These are phyloP conservation scores for Polydrusus cervinus DNA, from an alignment of 2,888 invertebrate species.

Conservation along the genomic window DNA sequence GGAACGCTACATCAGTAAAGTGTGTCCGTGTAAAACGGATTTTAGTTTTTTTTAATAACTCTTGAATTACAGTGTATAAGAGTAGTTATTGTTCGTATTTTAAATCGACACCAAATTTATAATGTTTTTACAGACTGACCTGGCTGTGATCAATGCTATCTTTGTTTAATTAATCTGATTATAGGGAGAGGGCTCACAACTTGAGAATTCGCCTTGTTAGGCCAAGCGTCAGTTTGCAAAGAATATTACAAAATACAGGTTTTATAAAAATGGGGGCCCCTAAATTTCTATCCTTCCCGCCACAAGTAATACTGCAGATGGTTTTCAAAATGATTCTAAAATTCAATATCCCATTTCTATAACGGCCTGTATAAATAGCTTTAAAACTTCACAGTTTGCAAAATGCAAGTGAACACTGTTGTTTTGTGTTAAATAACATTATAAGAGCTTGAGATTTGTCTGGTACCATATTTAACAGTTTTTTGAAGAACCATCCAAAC, in stretches of 20 bases:
- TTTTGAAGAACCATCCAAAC: background rate
- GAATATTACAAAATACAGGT: no score
- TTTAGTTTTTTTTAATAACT: background rate
- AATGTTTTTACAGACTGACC: slow-evolving; percentile 9
- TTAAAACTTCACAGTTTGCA: slow-evolving; percentile 17
- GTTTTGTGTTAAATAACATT: background rate
- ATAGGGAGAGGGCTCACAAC: no score
- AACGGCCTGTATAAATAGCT: background rate
- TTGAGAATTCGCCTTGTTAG: no score
- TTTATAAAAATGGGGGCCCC: no score
- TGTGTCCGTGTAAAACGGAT: no score
- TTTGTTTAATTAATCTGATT: no score
- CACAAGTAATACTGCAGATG: no score
- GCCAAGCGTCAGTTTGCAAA: no score
- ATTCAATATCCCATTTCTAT: no score
- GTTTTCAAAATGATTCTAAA: no score
- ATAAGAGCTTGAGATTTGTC: background rate
- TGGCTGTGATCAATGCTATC: background rate
- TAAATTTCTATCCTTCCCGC: no score
- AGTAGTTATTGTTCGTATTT: background rate
- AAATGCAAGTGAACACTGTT: slow-evolving; percentile 18
- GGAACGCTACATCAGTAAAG: no score
- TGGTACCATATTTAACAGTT: background rate
- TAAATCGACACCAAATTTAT: slow-evolving; percentile 11
- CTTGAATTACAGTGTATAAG: slow-evolving; percentile 2